A percentile compares a stretch with the other conserved stretches of the same genome.
Evolutionary conservation across 2,888 invertebrate genomes (phyloP).

Genomic region (Eledone cirrhosa): DNA sequence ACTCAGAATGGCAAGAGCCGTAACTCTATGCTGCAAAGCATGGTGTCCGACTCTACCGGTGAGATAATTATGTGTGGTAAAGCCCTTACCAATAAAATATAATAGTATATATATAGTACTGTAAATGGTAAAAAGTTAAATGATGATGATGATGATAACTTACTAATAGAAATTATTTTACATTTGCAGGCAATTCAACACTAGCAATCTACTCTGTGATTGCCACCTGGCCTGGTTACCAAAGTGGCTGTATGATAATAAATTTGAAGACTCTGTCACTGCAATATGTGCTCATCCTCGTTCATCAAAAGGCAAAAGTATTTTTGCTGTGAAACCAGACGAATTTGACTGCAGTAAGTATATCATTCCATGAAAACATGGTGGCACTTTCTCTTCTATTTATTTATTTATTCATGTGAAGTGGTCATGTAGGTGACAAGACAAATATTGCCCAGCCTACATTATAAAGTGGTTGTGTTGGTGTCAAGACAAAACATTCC

Average conservation of each 20-base stretch:
- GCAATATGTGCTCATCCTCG: constrained; percentile 86
- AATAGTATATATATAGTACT: no score
- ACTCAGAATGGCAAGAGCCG: no score
- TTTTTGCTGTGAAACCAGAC: constrained; percentile 73
- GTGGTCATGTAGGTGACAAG: no score
- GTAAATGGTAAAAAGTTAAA: no score
- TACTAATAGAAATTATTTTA: neutral
- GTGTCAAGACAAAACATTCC: no score
- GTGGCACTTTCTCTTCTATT: neutral
- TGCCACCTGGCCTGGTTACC: constrained; percentile 88
- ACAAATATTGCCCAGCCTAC: no score
- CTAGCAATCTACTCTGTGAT: constrained; percentile 85
- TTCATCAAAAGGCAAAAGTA: constrained; percentile 76
- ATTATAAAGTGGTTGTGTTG: no score
- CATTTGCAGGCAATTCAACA: constrained; percentile 71
- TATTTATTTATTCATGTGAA: neutral
- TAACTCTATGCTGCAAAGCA: no score
- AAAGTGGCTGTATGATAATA: constrained; percentile 74
- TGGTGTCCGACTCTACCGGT: no score
- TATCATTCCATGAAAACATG: neutral
- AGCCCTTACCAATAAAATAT: no score
- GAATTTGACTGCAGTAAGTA: constrained; percentile 69
- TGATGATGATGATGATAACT: no score
- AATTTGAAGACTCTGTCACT: constrained; percentile 72
- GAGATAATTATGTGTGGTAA: no score